Evolutionary conservation across 2,113 vertebrate genomes (phyloP).

Genomic region (Typhlomys cinereus): DNA sequence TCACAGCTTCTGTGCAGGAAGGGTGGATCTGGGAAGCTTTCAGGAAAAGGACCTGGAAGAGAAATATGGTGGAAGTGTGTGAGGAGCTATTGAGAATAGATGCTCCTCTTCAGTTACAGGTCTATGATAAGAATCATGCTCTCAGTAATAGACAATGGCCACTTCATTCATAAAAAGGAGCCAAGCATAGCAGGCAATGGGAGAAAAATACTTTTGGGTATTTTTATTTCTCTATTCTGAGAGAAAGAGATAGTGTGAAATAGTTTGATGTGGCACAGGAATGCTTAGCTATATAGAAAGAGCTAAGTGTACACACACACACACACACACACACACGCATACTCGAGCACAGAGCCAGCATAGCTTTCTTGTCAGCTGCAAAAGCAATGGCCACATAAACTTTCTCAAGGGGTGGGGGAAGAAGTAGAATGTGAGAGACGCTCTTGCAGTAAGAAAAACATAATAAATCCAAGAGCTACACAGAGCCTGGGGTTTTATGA

Average conservation of each 20-base stretch:
- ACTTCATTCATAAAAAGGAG: constrained; percentile 18
- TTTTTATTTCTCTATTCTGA: constrained; percentile 19
- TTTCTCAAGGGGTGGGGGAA: constrained; percentile 73
- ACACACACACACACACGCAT: not conserved
- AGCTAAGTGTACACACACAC: not conserved
- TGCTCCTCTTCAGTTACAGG: not conserved
- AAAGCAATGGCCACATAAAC: constrained; percentile 74
- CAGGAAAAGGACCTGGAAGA: not conserved
- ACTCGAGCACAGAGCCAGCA: constrained; percentile 16
- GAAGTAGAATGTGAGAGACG: constrained; percentile 76
- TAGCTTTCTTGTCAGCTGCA: constrained; percentile 57
- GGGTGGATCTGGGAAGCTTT: not conserved
- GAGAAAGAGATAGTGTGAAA: constrained; percentile 6
- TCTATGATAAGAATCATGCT: not conserved
- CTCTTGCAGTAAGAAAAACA: constrained; percentile 84
- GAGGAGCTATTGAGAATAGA: not conserved
- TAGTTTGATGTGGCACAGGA: not conserved
- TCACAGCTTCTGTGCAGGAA: constrained; percentile 41
- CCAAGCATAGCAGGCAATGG: not conserved
- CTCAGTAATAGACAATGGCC: not conserved
- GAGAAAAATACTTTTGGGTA: not conserved
- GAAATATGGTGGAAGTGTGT: not conserved
- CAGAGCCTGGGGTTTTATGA: constrained; percentile 84
- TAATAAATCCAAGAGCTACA: constrained; percentile 87
- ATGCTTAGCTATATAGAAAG: not conserved